These are phyloP conservation scores for Rhinolophus ferrumequinum DNA, from an alignment of 2,113 vertebrate genomes.

Conservation along the genomic window DNA sequence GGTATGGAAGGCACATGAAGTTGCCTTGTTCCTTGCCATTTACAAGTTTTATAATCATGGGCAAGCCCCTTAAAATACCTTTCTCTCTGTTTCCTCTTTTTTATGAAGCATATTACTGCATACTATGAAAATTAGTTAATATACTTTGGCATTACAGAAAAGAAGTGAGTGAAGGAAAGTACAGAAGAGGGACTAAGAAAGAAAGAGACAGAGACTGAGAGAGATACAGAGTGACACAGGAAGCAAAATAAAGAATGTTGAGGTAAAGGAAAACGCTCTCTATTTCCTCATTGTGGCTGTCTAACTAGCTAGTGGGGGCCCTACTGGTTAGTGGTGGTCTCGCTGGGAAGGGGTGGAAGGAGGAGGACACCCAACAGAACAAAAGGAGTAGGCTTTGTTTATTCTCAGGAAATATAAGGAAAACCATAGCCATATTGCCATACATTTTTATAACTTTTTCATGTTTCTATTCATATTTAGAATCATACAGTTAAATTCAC, in stretches of 20 bases:
- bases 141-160: neutral
- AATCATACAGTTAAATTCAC: neutral
- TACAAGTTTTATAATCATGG: neutral
- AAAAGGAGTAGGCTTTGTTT: neutral
- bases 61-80: neutral
- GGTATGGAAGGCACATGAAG: neutral
- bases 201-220: neutral
- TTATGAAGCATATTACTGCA: neutral
- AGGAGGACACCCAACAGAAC: neutral
- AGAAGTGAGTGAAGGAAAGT: neutral
- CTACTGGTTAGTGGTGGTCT: neutral
- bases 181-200: neutral
- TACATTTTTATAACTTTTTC: neutral
- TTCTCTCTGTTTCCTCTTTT: neutral
- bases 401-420: neutral
- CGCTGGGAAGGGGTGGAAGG: too few species aligned
- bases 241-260: neutral
- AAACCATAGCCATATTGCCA: neutral
- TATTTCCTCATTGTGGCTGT: neutral
- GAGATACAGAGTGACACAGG: neutral
- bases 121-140: neutral
- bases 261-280: neutral
- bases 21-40: neutral
- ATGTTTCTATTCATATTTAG: neutral
- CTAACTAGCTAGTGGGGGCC: neutral